A percentile compares a stretch with the other conserved stretches of the same genome.
Evolutionary conservation across 2,888 invertebrate genomes (phyloP).

Genomic region (Amblyteles armatorius): DNA sequence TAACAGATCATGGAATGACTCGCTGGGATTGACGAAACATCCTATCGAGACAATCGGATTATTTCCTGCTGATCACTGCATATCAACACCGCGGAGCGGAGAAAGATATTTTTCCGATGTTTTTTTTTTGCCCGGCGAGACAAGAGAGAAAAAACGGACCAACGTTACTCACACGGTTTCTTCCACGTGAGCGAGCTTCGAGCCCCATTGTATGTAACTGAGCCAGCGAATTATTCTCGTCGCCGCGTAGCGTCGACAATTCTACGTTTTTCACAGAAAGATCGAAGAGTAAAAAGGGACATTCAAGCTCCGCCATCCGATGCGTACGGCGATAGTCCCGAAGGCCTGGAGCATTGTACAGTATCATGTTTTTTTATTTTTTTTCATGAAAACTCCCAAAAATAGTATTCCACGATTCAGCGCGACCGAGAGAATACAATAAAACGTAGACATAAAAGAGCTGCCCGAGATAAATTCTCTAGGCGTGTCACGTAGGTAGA

Average conservation of each 20-base stretch:
- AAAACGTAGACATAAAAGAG: background rate
- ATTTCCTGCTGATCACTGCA: background rate
- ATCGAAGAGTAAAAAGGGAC: background rate
- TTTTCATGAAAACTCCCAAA: background rate
- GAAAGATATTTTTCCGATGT: background rate
- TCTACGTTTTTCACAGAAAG: background rate
- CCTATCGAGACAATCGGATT: background rate
- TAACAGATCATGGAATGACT: background rate
- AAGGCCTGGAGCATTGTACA: background rate
- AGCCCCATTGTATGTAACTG: background rate
- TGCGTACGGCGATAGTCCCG: background rate
- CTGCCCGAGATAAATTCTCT: background rate
- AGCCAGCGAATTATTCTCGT: background rate
- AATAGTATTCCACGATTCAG: background rate
- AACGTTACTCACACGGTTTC: background rate
- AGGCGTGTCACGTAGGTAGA: background rate
- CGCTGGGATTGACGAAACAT: background rate
- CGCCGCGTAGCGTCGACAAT: background rate
- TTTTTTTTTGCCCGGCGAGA: background rate
- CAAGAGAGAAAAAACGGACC: background rate
- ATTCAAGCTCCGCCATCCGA: background rate
- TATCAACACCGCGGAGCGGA: background rate
- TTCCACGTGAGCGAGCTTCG: background rate
- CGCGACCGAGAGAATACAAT: background rate
- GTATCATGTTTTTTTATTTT: background rate